phyloP scores from a whole-genome alignment of 2,888 invertebrate genomes.

The Cactoblastis cactorum region DNA sequence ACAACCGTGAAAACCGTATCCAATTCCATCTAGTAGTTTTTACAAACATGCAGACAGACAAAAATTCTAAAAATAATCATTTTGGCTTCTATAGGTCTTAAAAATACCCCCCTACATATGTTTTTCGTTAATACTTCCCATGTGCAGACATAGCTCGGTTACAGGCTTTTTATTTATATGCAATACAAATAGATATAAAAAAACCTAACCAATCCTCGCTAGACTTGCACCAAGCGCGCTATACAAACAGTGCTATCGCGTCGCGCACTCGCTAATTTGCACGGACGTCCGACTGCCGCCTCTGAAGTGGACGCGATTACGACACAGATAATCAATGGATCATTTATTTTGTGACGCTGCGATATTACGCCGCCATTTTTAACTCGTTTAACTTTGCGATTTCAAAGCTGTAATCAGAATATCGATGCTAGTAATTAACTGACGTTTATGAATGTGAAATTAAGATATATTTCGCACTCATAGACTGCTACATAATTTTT shows the following conservation, averaged over 20 bases:
- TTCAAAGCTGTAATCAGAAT: background rate
- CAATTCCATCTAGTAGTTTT: too few relatives aligned
- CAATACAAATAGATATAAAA: background rate
- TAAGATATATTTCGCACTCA: too few relatives aligned
- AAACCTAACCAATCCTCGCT: conserved; percentile 22
- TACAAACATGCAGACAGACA: too few relatives aligned
- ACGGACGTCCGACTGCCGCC: conserved; percentile 60
- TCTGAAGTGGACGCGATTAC: conserved; percentile 63
- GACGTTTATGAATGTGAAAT: background rate
- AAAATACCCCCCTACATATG: too few relatives aligned
- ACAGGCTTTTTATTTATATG: too few relatives aligned
- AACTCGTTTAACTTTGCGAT: conserved; percentile 6
- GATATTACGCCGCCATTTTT: conserved; percentile 8
- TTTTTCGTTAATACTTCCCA: too few relatives aligned
- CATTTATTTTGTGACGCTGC: conserved; percentile 53
- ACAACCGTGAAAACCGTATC: too few relatives aligned
- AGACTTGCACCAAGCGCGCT: conserved; percentile 40
- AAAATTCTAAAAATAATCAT: too few relatives aligned
- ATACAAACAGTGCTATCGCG: conserved; percentile 66
- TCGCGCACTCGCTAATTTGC: conserved; percentile 74
- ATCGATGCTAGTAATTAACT: background rate
- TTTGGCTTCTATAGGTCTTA: too few relatives aligned
- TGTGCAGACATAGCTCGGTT: too few relatives aligned
- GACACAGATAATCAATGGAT: conserved; percentile 47
- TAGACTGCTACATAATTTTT: too few relatives aligned